Conservation (phyloP, 2,113 vertebrate species). For the Leptosomus discolor region DNA sequence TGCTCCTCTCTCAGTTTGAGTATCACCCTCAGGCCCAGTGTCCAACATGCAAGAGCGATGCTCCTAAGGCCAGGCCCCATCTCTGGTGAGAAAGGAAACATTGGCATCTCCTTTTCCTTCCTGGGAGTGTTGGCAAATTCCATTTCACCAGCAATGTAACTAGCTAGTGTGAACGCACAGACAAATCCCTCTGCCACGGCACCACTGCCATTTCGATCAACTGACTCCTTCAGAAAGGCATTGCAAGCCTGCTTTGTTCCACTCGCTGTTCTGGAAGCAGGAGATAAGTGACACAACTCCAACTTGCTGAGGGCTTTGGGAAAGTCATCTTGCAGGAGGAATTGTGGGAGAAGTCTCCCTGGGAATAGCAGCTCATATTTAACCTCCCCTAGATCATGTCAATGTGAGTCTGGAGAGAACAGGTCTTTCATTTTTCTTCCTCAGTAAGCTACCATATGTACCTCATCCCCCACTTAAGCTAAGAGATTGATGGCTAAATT, state of each 20-base stretch:
- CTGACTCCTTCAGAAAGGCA: neutral
- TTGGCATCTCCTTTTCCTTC: neutral
- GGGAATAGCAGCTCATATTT: conserved; percentile 57
- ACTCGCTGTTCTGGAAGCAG: neutral
- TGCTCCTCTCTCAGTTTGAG: neutral
- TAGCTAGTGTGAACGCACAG: neutral
- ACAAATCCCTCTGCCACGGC: neutral
- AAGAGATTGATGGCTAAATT: conserved; percentile 74
- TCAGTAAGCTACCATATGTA: conserved; percentile 63
- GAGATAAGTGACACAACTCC: conserved; percentile 21
- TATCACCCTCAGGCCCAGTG: neutral
- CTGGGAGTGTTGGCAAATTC: neutral
- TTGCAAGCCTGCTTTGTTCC: neutral
- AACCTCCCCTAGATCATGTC: conserved; percentile 61
- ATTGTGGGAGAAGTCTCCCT: conserved; percentile 14
- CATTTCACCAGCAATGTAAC: neutral
- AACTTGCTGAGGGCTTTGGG: conserved; percentile 35
- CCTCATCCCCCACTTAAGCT: conserved; percentile 63
- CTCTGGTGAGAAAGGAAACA: neutral
- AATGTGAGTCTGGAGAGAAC: conserved; percentile 41
- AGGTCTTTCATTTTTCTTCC: conserved; percentile 70
- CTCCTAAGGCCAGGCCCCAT: neutral
- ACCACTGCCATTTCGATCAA: neutral
- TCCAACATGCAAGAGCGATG: neutral
- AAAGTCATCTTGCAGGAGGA: conserved; percentile 46